Percentiles rank a stretch among this genome's conserved stretches.
Evolutionary conservation across 2,888 invertebrate genomes (phyloP).

Genomic region (Drosophila nr. fundita): DNA sequence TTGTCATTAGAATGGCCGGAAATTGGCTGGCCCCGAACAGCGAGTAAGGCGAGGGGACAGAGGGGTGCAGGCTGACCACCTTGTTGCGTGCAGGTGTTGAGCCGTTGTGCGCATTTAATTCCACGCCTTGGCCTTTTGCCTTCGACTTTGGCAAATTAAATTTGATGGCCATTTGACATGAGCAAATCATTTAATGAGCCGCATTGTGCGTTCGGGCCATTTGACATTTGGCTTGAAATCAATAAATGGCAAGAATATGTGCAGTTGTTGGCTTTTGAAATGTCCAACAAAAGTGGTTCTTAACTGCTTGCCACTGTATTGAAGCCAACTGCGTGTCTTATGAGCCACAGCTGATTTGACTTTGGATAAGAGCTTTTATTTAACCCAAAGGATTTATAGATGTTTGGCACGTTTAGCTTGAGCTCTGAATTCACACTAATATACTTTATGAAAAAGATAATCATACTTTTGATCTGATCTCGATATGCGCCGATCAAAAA

Average conservation of each 20-base stretch:
- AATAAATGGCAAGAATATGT: slow-evolving; percentile 27
- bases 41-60: neutral
- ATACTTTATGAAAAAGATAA: neutral
- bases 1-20: slow-evolving; percentile 65
- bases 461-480: neutral
- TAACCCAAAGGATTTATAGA: slow-evolving; percentile 3
- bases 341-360: slow-evolving; percentile 11
- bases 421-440: neutral
- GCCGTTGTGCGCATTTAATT: slow-evolving; percentile 47
- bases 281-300: slow-evolving; percentile 3
- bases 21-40: slow-evolving; percentile 40
- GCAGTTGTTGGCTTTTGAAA: slow-evolving; percentile 4
- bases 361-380: slow-evolving; percentile 38
- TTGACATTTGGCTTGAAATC: slow-evolving; percentile 43
- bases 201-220: slow-evolving; percentile 28
- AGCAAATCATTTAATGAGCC: slow-evolving; percentile 61
- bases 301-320: slow-evolving; percentile 1
- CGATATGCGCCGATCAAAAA: neutral
- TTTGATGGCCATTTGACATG: slow-evolving; percentile 65
- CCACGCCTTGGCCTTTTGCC: slow-evolving; percentile 27
- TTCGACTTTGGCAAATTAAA: slow-evolving; percentile 59
- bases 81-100: slow-evolving; percentile 66
- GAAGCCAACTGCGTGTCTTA: slow-evolving; percentile 6
- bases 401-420: neutral
- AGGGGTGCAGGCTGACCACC: neutral